phyloP scores from a whole-genome alignment of 53 echinoderm and acorn worm genomes.

The Temnopleurus reevesii region DNA sequence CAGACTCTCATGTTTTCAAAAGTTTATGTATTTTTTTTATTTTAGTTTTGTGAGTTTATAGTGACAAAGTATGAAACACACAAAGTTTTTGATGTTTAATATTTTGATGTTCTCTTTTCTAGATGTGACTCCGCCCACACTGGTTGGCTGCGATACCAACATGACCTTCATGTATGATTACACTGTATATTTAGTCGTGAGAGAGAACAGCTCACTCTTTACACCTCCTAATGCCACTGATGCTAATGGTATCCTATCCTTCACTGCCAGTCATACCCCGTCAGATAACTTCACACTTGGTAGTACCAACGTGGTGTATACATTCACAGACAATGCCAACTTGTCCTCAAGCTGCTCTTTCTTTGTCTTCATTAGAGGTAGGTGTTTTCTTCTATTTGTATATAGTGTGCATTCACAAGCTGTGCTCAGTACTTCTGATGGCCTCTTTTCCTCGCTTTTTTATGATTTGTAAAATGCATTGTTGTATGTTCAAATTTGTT shows the following conservation, averaged over 20 bases:
- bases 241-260: neutral
- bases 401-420: no score
- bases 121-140: constrained; percentile 39
- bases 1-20: no score
- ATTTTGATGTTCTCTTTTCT: neutral
- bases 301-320: constrained; percentile 61
- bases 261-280: constrained; percentile 20
- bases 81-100: neutral
- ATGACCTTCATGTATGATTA: neutral
- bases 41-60: no score
- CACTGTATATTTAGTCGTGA: no score
- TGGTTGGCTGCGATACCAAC: neutral
- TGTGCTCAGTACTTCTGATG: no score
- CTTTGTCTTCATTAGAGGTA: constrained; percentile 59
- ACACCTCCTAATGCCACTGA: constrained; percentile 43
- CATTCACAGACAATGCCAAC: constrained; percentile 56
- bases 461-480: no score
- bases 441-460: no score
- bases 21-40: no score
- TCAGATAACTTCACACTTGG: constrained; percentile 62
- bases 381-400: no score
- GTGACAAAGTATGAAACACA: no score
- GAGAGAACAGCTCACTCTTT: constrained; percentile 40
- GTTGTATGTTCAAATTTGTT: no score
- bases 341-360: constrained; percentile 51